Conservation (phyloP, 1,140 invertebrate genomes). For the Gryon sp. region DNA sequence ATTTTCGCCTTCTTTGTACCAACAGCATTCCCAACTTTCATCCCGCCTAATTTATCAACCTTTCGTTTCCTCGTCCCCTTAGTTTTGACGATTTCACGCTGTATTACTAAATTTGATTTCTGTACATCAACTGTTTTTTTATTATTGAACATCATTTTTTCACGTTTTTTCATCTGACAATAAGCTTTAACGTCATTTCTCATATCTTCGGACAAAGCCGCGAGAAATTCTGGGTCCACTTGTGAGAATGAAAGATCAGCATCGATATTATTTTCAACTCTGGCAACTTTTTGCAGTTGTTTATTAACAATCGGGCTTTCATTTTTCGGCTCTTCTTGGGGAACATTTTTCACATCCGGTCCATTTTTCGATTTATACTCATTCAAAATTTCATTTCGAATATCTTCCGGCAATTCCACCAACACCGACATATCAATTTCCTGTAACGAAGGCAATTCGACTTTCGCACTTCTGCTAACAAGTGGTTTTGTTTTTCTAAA, state of each 20-base stretch:
- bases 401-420: conserved; percentile 82
- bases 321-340: neutral
- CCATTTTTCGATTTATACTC: conserved; percentile 75
- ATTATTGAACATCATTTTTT: conserved; percentile 67
- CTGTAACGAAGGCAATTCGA: conserved; percentile 62
- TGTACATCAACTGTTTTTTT: conserved; percentile 13
- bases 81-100: conserved; percentile 41
- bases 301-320: conserved; percentile 22
- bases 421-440: conserved; percentile 82
- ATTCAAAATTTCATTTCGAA: conserved; percentile 82
- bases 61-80: conserved; percentile 54
- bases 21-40: conserved; percentile 1
- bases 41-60: conserved; percentile 21
- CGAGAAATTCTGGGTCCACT: conserved; percentile 79
- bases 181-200: conserved; percentile 77
- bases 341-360: conserved; percentile 14
- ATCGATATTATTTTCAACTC: conserved; percentile 32
- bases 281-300: conserved; percentile 13
- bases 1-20: conserved; percentile 29
- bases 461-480: conserved; percentile 58
- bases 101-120: conserved; percentile 59
- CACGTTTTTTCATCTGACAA: conserved; percentile 79
- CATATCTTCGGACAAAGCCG: conserved; percentile 80
- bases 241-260: conserved; percentile 72
- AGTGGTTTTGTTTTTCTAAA: conserved; percentile 64